Evolutionary conservation across 2,113 vertebrate genomes (phyloP).

Genomic region (Mobula birostris): DNA sequence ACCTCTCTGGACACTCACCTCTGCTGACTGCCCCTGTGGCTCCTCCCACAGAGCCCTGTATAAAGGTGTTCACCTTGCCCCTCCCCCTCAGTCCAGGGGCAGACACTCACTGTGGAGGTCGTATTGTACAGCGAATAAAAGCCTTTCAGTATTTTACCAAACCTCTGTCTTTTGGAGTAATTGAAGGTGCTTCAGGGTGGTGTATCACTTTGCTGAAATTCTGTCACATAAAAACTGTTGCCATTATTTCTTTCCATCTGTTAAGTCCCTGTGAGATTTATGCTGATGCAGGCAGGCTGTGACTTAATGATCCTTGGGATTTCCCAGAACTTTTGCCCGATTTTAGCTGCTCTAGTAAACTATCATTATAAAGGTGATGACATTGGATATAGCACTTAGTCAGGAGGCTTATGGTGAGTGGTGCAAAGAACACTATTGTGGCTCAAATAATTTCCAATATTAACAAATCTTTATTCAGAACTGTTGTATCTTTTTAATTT

Average conservation of each 20-base stretch:
- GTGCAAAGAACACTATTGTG: neutral
- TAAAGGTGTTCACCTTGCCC: too few species aligned
- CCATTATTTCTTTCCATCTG: neutral
- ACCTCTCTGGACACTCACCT: too few species aligned
- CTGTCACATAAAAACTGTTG: neutral
- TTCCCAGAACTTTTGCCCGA: neutral
- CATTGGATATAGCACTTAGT: neutral
- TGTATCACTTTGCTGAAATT: neutral
- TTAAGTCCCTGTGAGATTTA: neutral
- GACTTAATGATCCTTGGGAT: neutral
- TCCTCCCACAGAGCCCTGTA: too few species aligned
- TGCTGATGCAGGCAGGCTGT: neutral
- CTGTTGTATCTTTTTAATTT: neutral
- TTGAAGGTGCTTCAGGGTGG: too few species aligned
- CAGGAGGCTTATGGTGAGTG: neutral
- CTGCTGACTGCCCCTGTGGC: too few species aligned
- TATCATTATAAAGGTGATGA: neutral
- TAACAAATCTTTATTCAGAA: neutral
- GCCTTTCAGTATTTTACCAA: too few species aligned
- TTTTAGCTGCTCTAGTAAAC: neutral
- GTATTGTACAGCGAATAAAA: too few species aligned
- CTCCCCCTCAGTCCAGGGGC: too few species aligned
- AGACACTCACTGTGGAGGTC: too few species aligned
- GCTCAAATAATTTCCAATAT: neutral
- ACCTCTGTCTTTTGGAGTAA: too few species aligned